Evolutionary conservation across 2,888 invertebrate species (phyloP), one percentile per base, ranked within the genome.

Genomic region (Orchesella flavescens): DNA sequence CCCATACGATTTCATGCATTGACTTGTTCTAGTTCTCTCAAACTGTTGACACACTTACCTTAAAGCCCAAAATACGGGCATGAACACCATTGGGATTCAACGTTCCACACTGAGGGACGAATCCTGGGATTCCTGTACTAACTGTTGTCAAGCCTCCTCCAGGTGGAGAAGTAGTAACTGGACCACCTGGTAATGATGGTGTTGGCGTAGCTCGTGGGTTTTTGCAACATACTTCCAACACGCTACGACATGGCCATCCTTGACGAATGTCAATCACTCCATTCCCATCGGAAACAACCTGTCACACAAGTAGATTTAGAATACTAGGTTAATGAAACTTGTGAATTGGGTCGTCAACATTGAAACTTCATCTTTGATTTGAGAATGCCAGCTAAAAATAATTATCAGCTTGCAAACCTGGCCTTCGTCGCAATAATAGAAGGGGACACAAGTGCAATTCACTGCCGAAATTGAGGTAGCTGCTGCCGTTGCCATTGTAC

Each of bases 51-150:
- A 34, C 34, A 0, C 55, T 66, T 53, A 86, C 88, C 76, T 88
- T 87, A 55, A 87, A 86, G 1, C 87, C 87, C 1, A 88, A 80
- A 43, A 88, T 84, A 21, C 88, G 61, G 7, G 87, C 88, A 55
- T 88, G 87, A 34, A 88, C 86, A 12, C 88, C 88, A 75, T 88
- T 88, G 0, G 87, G 87, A 83, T 88, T 87, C n/a, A 87, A 66
- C 5, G 85, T 84, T 10, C 88, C 88, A 83, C 88, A 88, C 19
- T 84, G 84, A 12, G 88, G 87, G 10, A 13, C 46, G 65, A 71
- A 88, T 19, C 85, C 86, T 13, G 87, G 87, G 13, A 77, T 46
- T 15, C 83, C 82, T 23, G 87, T 83, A 13, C 63, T 69, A 0
- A 77, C 73, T 13, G 63, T 57, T 9, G 57, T 55, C 1, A 79